These are phyloP conservation scores for Aplochiton taeniatus DNA, from an alignment of 2,797 vertebrate species.

Conservation along the genomic window DNA sequence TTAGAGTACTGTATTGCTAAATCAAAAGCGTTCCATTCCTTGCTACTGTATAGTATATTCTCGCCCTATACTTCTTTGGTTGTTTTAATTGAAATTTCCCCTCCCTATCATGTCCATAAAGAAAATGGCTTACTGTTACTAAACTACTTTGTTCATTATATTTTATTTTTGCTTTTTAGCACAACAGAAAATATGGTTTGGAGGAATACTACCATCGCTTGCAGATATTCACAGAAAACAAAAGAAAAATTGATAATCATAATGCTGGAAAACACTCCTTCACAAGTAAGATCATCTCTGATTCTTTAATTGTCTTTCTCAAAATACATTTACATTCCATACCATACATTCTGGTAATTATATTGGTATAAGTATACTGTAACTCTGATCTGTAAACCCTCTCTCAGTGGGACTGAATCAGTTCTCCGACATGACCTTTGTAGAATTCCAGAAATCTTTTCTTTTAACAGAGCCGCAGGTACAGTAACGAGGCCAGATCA, in stretches of 20 bases:
- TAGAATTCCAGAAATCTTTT: slow-evolving; percentile 69
- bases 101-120: too few relatives aligned
- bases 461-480: slow-evolving; percentile 78
- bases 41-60: too few relatives aligned
- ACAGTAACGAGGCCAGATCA: background rate
- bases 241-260: slow-evolving; percentile 48
- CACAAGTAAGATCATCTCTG: slow-evolving; percentile 44
- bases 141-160: background rate
- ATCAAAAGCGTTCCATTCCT: too few relatives aligned
- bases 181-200: slow-evolving; percentile 41
- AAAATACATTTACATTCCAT: background rate
- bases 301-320: background rate
- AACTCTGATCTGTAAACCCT: too few relatives aligned
- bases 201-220: slow-evolving; percentile 51
- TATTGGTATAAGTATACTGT: slow-evolving; percentile 9
- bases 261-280: slow-evolving; percentile 59
- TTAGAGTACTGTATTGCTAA: too few relatives aligned
- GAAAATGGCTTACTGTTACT: background rate
- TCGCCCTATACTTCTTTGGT: too few relatives aligned
- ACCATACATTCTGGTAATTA: background rate
- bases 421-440: slow-evolving; percentile 81
- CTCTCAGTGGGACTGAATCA: slow-evolving; percentile 80
- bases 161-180: slow-evolving; percentile 25
- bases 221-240: slow-evolving; percentile 52
- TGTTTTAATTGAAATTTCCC: too few relatives aligned